Conservation (phyloP, 2,113 vertebrate species). For the Perccottus glenii region DNA sequence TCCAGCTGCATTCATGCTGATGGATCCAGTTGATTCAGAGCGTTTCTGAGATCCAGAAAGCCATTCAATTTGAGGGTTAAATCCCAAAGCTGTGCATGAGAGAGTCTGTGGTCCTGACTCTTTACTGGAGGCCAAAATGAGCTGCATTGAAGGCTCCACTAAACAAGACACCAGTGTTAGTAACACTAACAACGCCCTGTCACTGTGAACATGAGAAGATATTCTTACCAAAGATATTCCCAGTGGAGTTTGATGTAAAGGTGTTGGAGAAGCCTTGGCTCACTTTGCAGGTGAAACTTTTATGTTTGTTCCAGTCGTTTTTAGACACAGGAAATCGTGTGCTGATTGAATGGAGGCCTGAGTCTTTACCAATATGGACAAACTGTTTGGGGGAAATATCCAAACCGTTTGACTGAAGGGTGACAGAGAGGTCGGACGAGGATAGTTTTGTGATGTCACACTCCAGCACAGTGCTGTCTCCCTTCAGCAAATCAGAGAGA, state of each 20-base stretch:
- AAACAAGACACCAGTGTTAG: not conserved
- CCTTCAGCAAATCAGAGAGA: constrained; percentile 35
- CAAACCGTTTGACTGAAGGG: constrained; percentile 18
- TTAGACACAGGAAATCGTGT: constrained; percentile 27
- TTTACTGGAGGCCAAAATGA: constrained; percentile 40
- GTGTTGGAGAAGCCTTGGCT: not conserved
- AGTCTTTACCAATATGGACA: constrained; percentile 33
- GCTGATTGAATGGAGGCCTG: constrained; percentile 35
- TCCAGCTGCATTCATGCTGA: constrained; percentile 52
- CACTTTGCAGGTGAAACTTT: not conserved
- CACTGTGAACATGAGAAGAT: not conserved
- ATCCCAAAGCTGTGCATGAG: constrained; percentile 58
- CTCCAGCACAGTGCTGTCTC: constrained; percentile 43
- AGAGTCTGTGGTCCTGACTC: constrained; percentile 45
- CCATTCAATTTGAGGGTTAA: constrained; percentile 73
- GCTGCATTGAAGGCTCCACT: constrained; percentile 62
- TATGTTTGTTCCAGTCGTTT: not conserved
- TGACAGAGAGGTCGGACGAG: constrained; percentile 52
- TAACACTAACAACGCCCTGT: not conserved
- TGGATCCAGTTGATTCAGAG: not conserved
- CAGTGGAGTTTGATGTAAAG: not conserved
- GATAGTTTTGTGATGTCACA: constrained; percentile 57
- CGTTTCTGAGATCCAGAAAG: not conserved
- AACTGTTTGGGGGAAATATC: constrained; percentile 15
- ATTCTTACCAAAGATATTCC: constrained; percentile 5